Base-by-base conservation (phyloP, 2,113 vertebrate species). In the Micronycteris hirsuta region DNA sequence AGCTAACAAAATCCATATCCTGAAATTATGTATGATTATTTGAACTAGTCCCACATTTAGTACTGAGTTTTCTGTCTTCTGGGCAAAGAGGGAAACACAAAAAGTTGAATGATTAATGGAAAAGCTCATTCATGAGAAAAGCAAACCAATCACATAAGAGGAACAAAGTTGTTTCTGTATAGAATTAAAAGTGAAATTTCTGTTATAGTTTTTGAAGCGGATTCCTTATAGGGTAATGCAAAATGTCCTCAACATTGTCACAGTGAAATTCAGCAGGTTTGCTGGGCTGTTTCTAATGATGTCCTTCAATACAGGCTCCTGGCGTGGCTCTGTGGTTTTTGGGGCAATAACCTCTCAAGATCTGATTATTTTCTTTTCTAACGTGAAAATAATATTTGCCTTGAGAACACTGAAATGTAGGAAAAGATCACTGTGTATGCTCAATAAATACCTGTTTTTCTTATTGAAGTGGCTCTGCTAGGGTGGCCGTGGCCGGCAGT, bases 291-390 rank as follows among this genome's bases (percentile, higher is more conserved):
- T 90, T 94, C 85, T 19, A 41, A 26, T 63, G 41, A 47, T 87
- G 12, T 47, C 28, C 56, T 58, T 58, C 71, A 87, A 3, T 81
- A 36, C 56, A 33, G 76, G 52, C 11, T 1, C 19, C 24, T 83
- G 43, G 36, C 45, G 3, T 77, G 43, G 11, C 41, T 92, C 58
- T 19, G 1, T 77, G 24, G 80, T 38, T 87, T 33, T 71, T 52
- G 19, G 47, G 24, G n/a, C 28, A 91, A 84, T 87, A 58, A 78
- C 5, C 38, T 90, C 36, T 54, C 1, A 65, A 65, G 26, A 52
- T 43, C 36, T 92, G 45, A 85, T 85, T 88, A 38, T 87, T 95
- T 93, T 58, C 36, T 87, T 91, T 47, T 87, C 54, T 93, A 36
- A 45, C 24, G 45, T 63, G 41, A 90, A 26, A 85, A 81, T 85